A percentile compares a stretch with the other conserved stretches of the same genome.
Conservation (phyloP, 1,140 invertebrate species). For the Maconellicoccus hirsutus region DNA sequence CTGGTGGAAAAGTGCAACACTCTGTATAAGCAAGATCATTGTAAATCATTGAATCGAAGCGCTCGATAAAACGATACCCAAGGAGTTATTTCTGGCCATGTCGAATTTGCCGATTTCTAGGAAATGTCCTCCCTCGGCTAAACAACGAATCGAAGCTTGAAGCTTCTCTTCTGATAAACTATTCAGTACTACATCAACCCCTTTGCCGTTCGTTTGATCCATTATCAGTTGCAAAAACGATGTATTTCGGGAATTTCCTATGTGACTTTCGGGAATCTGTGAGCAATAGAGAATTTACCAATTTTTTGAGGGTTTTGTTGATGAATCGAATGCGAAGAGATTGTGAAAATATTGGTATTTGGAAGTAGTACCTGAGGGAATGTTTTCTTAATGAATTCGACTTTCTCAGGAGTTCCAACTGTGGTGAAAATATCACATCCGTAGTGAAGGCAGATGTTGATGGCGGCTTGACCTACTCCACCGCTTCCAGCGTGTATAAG, state of each 20-base stretch:
- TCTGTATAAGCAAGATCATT: no score
- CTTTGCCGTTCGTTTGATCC: conserved; percentile 43
- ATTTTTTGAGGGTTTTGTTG: no score
- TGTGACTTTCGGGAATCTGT: conserved; percentile 47
- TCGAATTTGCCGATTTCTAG: conserved; percentile 61
- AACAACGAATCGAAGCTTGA: conserved; percentile 41
- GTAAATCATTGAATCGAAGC: no score
- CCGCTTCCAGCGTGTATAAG: conserved; percentile 64
- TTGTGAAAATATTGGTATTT: no score
- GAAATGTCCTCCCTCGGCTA: conserved; percentile 52
- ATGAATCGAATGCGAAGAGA: no score
- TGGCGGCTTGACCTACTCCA: conserved; percentile 66
- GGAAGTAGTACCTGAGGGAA: conserved; percentile 42
- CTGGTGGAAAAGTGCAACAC: no score
- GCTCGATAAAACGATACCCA: conserved; percentile 42
- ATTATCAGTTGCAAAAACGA: conserved; percentile 58
- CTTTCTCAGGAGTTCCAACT: conserved; percentile 58
- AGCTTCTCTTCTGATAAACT: conserved; percentile 65
- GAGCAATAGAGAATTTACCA: no score
- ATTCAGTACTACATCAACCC: conserved; percentile 65
- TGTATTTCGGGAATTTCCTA: conserved; percentile 55
- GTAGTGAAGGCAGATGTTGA: no score
- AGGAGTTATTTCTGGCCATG: conserved; percentile 47
- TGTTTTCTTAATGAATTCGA: conserved; percentile 47
- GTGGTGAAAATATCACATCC: conserved; percentile 58